Evolutionary conservation across 64 coral and sea anemone genomes (phyloP), one percentile per base, ranked within the genome.

Genomic region (Cladopsammia gracilis): DNA sequence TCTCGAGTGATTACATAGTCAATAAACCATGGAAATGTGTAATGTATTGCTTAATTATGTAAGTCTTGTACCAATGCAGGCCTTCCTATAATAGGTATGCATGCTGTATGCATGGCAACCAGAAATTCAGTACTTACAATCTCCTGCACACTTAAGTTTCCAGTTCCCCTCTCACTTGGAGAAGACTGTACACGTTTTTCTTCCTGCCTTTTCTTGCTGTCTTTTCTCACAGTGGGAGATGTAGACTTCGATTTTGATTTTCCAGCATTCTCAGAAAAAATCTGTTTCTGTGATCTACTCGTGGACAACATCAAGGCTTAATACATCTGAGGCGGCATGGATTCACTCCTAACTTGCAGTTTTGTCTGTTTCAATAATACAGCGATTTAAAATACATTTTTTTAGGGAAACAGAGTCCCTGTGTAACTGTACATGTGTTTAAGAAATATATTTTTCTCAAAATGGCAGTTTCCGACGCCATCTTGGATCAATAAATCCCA

Each of bases 241-340:
- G 80, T 45, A 84, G 80, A 68, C 34, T 84, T 84, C 12, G 79
- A 48, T 62, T 67, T 84, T 7, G 10, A 64, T 67, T 64, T 67
- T 2, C 7, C 56, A 60, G 11, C 46, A 15, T 11, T 24, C 8
- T 66, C 80, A 25, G 60, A 48, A 47, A 67, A 67, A 51, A 7
- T 47, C 49, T 49, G 61, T 64, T 67, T 67, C 79, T 83, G 79
- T 43, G 80, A 67, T 68, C 43, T 66, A 7, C 34, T 67, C 45
- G 80, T 19, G 22, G 80, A 67, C 60, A 84, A 67, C 80, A 84
- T 84, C 80, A 84, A 84, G 80, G 46, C 80, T 68, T 19, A 66
- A 64, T 48, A 8, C 26, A 62, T 64, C 57, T 58, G 15, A 45
- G 12, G 44, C 46, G 19, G 16, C 19, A 75, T 66, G 62, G 43